Evolutionary conservation across 2,888 invertebrate species (phyloP).

Genomic region (Taphrorychus bicolor): DNA sequence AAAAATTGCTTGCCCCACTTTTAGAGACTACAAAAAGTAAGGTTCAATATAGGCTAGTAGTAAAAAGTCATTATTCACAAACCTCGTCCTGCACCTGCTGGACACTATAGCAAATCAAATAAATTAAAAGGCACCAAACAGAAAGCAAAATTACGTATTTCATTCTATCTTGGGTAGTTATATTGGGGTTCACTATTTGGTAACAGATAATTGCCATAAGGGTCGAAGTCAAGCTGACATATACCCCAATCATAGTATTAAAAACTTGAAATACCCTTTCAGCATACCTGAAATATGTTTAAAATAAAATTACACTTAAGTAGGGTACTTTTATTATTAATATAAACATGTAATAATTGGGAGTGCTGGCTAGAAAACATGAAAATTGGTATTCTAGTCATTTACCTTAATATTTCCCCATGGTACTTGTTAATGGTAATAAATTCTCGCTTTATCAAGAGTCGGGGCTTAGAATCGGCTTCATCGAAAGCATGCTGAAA

Average conservation of each 20-base stretch:
- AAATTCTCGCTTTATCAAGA: background rate
- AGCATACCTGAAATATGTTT: constrained; percentile 23
- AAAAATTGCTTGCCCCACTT: constrained; percentile 5
- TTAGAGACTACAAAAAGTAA: constrained; percentile 2
- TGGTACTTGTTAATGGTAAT: constrained; percentile 20
- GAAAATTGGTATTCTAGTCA: no score
- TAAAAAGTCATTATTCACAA: background rate
- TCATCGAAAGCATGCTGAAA: constrained; percentile 13
- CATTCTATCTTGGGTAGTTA: constrained; percentile 15
- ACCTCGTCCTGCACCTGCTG: constrained; percentile 29
- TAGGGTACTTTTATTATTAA: no score
- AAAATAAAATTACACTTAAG: no score
- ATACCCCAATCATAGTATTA: constrained; percentile 14
- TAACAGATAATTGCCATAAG: constrained; percentile 24
- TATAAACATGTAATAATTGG: no score
- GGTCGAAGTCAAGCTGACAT: constrained; percentile 25
- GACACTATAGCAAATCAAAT: constrained; percentile 22
- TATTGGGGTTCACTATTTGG: constrained; percentile 21
- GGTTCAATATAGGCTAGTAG: background rate
- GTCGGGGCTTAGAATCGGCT: background rate
- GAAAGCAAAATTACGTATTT: constrained; percentile 20
- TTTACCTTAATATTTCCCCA: constrained; percentile 20
- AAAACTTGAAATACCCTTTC: constrained; percentile 24
- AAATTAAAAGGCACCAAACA: constrained; percentile 24
- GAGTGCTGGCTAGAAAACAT: no score